phyloP scores from a whole-genome alignment of 2,888 invertebrate species.

The Drosophila testacea region DNA sequence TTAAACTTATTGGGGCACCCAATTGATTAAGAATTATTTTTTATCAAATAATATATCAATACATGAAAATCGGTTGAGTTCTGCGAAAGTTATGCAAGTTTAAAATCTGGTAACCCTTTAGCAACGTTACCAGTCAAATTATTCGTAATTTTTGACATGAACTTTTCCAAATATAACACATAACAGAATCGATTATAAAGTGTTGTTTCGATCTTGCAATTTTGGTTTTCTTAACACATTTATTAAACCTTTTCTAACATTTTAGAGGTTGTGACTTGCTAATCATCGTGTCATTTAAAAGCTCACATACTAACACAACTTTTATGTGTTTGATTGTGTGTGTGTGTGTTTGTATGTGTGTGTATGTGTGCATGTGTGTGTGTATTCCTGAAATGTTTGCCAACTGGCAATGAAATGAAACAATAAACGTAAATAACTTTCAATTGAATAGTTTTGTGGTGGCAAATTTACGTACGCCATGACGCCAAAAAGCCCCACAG shows the following conservation, averaged over 20 bases:
- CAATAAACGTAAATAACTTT: conserved; percentile 81
- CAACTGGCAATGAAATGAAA: conserved; percentile 68
- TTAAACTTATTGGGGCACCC: too few relatives aligned
- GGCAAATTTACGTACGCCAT: conserved; percentile 71
- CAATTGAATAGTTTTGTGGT: conserved; percentile 81
- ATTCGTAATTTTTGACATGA: too few relatives aligned
- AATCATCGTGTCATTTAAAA: conserved; percentile 29
- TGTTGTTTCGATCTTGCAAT: too few relatives aligned
- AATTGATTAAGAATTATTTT: too few relatives aligned
- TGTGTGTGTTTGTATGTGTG: not conserved
- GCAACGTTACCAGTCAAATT: too few relatives aligned
- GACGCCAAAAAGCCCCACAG: conserved; percentile 53
- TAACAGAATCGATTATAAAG: too few relatives aligned
- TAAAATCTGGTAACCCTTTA: too few relatives aligned
- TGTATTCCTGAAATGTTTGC: conserved; percentile 50
- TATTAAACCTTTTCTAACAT: not conserved
- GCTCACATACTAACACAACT: conserved; percentile 6
- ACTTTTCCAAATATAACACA: too few relatives aligned
- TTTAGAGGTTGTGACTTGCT: not conserved
- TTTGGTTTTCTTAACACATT: too few relatives aligned
- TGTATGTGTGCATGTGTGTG: conserved; percentile 2
- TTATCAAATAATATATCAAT: too few relatives aligned
- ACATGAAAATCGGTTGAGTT: too few relatives aligned
- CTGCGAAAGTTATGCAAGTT: too few relatives aligned
- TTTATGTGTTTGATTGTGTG: not conserved